These are phyloP conservation scores for Aphelocoma coerulescens DNA, from an alignment of 2,113 vertebrate genomes.

Conservation along the genomic window DNA sequence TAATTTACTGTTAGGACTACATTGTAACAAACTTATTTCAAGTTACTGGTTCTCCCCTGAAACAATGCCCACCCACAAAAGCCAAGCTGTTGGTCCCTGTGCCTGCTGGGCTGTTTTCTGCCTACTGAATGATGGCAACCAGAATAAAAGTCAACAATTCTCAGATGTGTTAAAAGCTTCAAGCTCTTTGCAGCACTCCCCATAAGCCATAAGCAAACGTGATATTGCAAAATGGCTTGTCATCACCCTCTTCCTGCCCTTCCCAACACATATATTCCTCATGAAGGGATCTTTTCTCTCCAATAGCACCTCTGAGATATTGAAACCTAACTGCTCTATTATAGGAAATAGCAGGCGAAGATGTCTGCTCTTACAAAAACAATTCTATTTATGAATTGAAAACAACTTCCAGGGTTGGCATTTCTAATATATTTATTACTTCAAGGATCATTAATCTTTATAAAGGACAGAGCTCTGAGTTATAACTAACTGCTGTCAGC, in stretches of 20 bases:
- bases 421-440: conserved; percentile 23
- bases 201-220: conserved; percentile 6
- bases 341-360: neutral
- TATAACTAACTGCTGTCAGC: neutral
- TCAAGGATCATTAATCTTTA: neutral
- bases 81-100: neutral
- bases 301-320: neutral
- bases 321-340: neutral
- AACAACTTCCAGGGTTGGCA: neutral
- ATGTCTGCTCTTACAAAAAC: neutral
- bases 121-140: neutral
- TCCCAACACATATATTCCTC: conserved; percentile 9
- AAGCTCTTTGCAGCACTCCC: neutral
- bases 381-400: conserved; percentile 12
- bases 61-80: conserved; percentile 49
- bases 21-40: conserved; percentile 62
- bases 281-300: conserved; percentile 35
- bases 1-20: conserved; percentile 73
- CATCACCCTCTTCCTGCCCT: conserved; percentile 48
- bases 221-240: conserved; percentile 31
- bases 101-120: neutral
- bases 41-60: neutral
- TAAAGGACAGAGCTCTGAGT: neutral
- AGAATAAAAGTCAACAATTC: conserved; percentile 9
- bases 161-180: conserved; percentile 36